Evolutionary conservation across 2,797 vertebrate genomes (phyloP), one percentile per base, ranked within the genome.

Genomic region (Todus mexicanus): DNA sequence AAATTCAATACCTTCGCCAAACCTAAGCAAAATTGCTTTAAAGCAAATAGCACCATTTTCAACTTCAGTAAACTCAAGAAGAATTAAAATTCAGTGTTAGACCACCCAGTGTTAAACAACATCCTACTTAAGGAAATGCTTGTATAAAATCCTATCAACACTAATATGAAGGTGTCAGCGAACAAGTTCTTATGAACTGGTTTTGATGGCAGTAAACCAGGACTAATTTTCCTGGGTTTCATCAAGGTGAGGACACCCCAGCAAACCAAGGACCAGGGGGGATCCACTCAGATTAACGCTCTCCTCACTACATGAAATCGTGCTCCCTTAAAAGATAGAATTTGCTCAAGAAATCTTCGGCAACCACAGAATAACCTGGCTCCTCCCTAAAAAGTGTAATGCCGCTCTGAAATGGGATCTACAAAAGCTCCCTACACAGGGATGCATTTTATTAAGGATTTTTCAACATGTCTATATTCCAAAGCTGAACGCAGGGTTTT

Each of bases 41-140:
- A 82, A 77, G 87, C 43, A 90, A 86, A 84, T 0, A 70, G 68
- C 47, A 33, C 11, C 70, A 76, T 53, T 53, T 77, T 56, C 56
- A 68, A 61, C 50, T 37, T 42, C 76, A 82, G 57, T 38, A 78
- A 78, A 83, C 15, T 20, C 31, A 80, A 37, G 64, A 90, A 73
- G 81, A 84, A 60, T 84, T 89, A 88, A 84, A 86, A 72, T 25
- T 85, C 23, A 4, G 21, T 12, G 23, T 60, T 38, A 83, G 93
- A 96, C 92, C 94, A 94, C 93, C 94, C 93, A 94, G 69, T 2
- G 17, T 31, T 76, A 35, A 38, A 63, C 84, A 89, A 23, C 9
- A 1, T 59, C 69, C 54, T 72, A 11, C 47, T 92, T 87, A 69
- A 1, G 5, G 69, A 94, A 74, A 63, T 4, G 5, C 65, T 87